Evolutionary conservation across 2,888 invertebrate genomes (phyloP), one percentile per base, ranked within the genome.

Genomic region (Saturnia pavonia): DNA sequence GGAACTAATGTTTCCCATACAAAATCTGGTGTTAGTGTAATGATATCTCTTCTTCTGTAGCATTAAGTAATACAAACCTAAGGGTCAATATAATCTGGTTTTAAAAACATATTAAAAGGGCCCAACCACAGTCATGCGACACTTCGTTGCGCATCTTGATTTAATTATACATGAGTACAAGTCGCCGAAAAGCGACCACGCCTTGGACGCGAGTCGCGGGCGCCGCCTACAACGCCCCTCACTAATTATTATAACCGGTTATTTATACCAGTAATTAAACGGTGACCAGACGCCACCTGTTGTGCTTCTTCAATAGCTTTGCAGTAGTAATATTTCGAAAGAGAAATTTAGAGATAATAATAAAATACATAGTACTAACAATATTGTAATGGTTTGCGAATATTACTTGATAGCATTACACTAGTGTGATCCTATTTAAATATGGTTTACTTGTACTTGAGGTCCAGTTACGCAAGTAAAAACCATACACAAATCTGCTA

Each of bases 221-320:
- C 83, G 80, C 82, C 92, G 91, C 92, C 93, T 87, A 90, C 85
- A 76, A 82, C 91, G 91, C 91, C 91, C 89, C 90, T 85, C 85
- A 85, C 91, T 92, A 92, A 92, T 92, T 92, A 91, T 91, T 90
- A 91, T 88, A 91, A 92, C 92, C 91, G 91, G 93, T 93, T 91
- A 85, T 87, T 88, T 86, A 87, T 87, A 82, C 81, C 84, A 81
- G 87, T 90, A 91, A 92, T 92, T 92, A 92, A 87, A 86, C 81
- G 79, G 85, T 87, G 85, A 85, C 80, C 76, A 79, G 80, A 83
- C 88, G 88, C 89, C 91, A 91, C 91, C 92, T 91, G 91, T 91
- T 89, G 87, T 82, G 75, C 78, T 76, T 75, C 78, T 80, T 80
- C 74, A 79, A 82, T 82, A 83, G 78, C 71, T 77, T 85, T 81